Base-by-base conservation (phyloP, 2,113 vertebrate genomes). In the Isichthys henryi region DNA sequence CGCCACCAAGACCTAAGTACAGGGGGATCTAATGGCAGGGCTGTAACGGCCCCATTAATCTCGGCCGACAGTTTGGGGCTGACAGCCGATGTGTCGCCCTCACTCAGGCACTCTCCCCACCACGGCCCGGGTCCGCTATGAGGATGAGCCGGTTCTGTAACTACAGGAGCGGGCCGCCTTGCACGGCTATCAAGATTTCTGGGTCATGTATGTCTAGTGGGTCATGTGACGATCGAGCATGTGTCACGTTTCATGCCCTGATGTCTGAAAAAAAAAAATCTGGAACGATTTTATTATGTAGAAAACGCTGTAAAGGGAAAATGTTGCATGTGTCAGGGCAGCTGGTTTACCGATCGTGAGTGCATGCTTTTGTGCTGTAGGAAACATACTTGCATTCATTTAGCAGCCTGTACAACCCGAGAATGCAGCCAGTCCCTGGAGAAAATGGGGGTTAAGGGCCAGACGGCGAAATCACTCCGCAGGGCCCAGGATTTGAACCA, bases 191-290 rank as follows among this genome's bases (percentile, higher is more conserved):
- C 45, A 3, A 5, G 19, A 49, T 46, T 45, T 49, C 43, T 85
- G 82, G 45, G 43, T 27, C 45, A 45, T 19, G 70, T 39, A 23
- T 43, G 45, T 23, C 15, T 39, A 39, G 82, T 52, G 46, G 85
- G 88, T 84, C 89, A 88, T 91, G 21, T 85, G 43, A 80, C 74
- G 9, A 80, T 35, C 15, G 19, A 46, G 43, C 15, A 83, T 46
- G 17, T 9, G 31, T 82, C 43, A 39, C 43, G 43, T 45, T 23
- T 83, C 43, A 83, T 19, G 43, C 35, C 23, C 39, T 62, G 13
- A 31, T 87, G 19, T 35, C 27, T 58, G 17, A 58, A 58, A 58
- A n/a, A 56, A 21, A 23, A n/a, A 62, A 62, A 62, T 23, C 56
- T 62, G 19, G 56, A 62, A 62, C n/a, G 56, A 6, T 62, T n/a